These are phyloP conservation scores for Clarias magur DNA, from an alignment of 2,113 vertebrate genomes.

Conservation along the genomic window DNA sequence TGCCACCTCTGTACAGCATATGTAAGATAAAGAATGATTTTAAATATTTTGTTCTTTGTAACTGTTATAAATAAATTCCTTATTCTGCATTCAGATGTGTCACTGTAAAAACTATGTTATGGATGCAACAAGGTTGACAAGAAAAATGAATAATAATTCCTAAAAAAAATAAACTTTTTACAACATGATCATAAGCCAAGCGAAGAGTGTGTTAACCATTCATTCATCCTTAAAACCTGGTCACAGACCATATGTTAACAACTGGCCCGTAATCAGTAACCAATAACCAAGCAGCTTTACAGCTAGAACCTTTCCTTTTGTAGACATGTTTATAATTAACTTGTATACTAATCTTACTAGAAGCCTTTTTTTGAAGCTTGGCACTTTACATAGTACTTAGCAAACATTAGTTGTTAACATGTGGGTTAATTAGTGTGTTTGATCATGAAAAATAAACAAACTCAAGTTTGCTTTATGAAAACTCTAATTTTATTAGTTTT, in stretches of 20 bases:
- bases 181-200: neutral
- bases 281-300: neutral
- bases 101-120: neutral
- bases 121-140: too few relatives aligned
- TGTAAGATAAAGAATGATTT: slow-evolving; percentile 84
- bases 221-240: neutral
- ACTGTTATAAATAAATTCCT: slow-evolving; percentile 77
- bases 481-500: neutral
- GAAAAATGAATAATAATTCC: neutral
- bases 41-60: slow-evolving; percentile 74
- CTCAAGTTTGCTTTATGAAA: neutral
- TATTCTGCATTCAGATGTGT: slow-evolving; percentile 61
- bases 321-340: neutral
- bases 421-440: neutral
- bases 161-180: neutral
- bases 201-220: neutral
- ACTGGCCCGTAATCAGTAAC: neutral
- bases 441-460: neutral
- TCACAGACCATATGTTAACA: neutral
- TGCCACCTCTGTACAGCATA: slow-evolving; percentile 91
- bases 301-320: neutral
- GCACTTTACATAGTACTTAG: neutral
- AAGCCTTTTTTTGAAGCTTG: neutral
- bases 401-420: neutral
- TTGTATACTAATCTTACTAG: neutral